phyloP scores from a whole-genome alignment of 53 echinoderm and acorn worm species.

The Paracentrotus lividus region DNA sequence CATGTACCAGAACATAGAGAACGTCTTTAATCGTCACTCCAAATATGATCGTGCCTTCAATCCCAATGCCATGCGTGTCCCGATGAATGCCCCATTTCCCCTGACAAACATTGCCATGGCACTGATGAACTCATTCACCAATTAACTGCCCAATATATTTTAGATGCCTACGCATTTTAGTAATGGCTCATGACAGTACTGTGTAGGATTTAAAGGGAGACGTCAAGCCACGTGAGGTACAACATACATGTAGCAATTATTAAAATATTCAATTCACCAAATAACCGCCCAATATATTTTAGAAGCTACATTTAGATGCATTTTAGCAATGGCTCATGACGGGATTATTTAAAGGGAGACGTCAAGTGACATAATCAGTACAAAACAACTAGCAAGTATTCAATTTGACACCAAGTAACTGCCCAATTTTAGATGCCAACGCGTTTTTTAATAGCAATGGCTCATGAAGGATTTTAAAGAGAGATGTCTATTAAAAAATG shows the following conservation, averaged over 20 bases:
- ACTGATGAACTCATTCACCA: conserved; percentile 37
- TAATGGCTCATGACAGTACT: background rate
- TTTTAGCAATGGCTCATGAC: too few species aligned
- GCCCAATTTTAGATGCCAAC: background rate
- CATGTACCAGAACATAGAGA: background rate
- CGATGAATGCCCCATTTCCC: conserved; percentile 34
- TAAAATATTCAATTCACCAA: too few species aligned
- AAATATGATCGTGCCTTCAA: conserved; percentile 6
- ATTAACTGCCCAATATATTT: conserved; percentile 36
- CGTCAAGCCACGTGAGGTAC: background rate
- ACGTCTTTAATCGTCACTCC: background rate
- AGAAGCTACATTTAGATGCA: too few species aligned
- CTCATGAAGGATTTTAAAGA: too few species aligned
- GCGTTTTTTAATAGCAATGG: too few species aligned
- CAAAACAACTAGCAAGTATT: too few species aligned
- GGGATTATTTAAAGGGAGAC: too few species aligned
- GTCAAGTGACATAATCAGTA: too few species aligned
- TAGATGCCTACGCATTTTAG: conserved; percentile 9
- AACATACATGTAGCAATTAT: too few species aligned
- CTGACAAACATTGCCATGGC: conserved; percentile 49
- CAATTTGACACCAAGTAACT: too few species aligned
- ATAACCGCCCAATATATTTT: too few species aligned
- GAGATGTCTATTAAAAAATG: too few species aligned
- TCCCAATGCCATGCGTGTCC: background rate
- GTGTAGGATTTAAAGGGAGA: background rate